Base-by-base conservation (phyloP, 1,140 invertebrate species). In the Dreissena rostriformis region DNA sequence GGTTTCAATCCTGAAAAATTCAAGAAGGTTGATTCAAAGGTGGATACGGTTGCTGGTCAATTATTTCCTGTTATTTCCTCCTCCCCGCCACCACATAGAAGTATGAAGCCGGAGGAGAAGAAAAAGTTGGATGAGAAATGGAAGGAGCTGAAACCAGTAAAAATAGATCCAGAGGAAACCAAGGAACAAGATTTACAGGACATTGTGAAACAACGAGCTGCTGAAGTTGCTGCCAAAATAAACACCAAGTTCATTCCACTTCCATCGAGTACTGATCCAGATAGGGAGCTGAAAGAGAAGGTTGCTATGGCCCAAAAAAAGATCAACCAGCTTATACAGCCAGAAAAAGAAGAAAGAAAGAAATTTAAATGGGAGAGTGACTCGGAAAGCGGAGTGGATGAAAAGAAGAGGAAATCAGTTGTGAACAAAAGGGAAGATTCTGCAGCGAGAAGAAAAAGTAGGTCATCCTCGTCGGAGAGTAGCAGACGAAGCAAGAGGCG, bases 31-130 rank as follows among this genome's bases (percentile, higher is more conserved):
- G 39, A 39, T 39, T 39, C 39, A 5, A 39, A 39, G 39, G 39
- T 39, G 39, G 39, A 39, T 39, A 39, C 39, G 8, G 39, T 2
- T 8, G 39, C 39, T 39, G 39, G 2, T 39, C 39, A 39, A 39
- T 39, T 39, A 39, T 39, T 39, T 39, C 39, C 39, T 39, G 8
- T 39, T 39, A 39, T 39, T 39, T 80, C 66, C 24, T 65, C 61
- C 15, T 81, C 79, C 7, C 79, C 79, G 0, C 79, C 79, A 17
- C 79, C 79, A 17, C 79, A 81, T 53, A 65, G 79, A 19, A 81
- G 70, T 10, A 72, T 81, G 68, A 81, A 81, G 55, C 79, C 79
- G 0, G 79, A 65, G n/a, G 79, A 81, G 49, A 81, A 81, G 61
- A 66, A n/a, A 29, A 70, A 68, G 7, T 17, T 81, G 17, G 7